Percentiles rank a stretch among this genome's conserved stretches.
Evolutionary conservation across 2,113 vertebrate species (phyloP).

Genomic region (Malaclemys terrapin): DNA sequence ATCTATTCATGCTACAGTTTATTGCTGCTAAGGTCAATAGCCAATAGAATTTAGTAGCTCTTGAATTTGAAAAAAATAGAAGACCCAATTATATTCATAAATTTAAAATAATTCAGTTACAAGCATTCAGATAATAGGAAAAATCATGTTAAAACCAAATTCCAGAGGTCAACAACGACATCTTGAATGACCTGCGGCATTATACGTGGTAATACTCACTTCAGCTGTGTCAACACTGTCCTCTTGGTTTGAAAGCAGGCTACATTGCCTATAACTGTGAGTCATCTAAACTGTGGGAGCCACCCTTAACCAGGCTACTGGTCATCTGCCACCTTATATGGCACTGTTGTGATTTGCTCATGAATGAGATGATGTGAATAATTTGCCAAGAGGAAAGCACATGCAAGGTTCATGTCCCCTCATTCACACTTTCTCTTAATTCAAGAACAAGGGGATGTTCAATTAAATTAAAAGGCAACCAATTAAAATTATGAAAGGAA

Average conservation of each 20-base stretch:
- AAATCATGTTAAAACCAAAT: not conserved
- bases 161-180: not conserved
- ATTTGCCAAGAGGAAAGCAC: not conserved
- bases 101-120: not conserved
- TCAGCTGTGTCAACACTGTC: not conserved
- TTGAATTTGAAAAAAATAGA: conserved; percentile 54
- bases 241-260: not conserved
- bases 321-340: not conserved
- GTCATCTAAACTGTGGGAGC: not conserved
- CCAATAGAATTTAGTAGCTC: conserved; percentile 67
- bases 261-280: not conserved
- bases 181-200: not conserved
- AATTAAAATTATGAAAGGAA: not conserved
- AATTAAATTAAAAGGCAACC: not conserved
- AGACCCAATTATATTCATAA: not conserved
- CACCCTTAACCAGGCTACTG: not conserved
- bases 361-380: rapidly evolving
- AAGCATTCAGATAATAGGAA: not conserved
- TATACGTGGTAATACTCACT: rapidly evolving
- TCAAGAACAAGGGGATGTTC: not conserved
- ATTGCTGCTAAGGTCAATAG: conserved; percentile 66
- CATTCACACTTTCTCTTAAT: not conserved
- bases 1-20: conserved; percentile 38
- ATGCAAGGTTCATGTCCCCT: rapidly evolving
- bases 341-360: rapidly evolving